Conservation (phyloP, 2,797 vertebrate genomes). For the Rallus crepitans region DNA sequence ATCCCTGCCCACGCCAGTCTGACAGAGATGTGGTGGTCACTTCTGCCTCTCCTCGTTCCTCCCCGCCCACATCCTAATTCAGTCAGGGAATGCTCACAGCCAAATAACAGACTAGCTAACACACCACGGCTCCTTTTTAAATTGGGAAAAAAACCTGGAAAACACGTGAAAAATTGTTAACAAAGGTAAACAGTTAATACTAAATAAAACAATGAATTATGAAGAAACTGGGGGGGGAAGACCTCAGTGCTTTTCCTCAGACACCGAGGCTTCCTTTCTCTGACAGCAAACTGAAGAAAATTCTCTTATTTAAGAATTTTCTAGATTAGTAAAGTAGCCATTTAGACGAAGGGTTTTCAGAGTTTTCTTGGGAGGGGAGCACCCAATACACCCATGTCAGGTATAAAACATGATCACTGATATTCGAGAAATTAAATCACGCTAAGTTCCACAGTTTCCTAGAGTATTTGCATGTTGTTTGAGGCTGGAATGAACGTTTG, state of each 20-base stretch:
- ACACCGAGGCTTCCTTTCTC: not conserved
- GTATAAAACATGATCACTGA: not conserved
- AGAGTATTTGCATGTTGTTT: not conserved
- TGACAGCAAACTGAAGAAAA: not conserved
- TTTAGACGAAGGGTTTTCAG: not conserved
- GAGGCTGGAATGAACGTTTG: not conserved
- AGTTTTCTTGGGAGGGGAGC: not conserved
- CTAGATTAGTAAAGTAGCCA: not conserved
- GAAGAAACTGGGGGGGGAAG: rapidly evolving
- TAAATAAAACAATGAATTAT: not conserved
- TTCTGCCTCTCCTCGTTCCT: not conserved
- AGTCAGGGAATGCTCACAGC: not conserved
- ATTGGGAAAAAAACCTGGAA: not conserved
- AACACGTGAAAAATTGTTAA: not conserved
- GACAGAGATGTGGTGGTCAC: not conserved
- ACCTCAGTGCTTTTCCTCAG: not conserved
- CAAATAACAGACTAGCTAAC: not conserved
- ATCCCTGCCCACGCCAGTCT: not conserved
- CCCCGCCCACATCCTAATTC: not conserved
- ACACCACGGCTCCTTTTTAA: not conserved
- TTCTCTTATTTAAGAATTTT: not conserved
- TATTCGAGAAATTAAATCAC: not conserved
- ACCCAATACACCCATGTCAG: not conserved
- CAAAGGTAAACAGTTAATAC: not conserved
- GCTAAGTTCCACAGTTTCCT: not conserved